Evolutionary conservation across 1,140 invertebrate species (phyloP).

Genomic region (Listronotus oregonensis): DNA sequence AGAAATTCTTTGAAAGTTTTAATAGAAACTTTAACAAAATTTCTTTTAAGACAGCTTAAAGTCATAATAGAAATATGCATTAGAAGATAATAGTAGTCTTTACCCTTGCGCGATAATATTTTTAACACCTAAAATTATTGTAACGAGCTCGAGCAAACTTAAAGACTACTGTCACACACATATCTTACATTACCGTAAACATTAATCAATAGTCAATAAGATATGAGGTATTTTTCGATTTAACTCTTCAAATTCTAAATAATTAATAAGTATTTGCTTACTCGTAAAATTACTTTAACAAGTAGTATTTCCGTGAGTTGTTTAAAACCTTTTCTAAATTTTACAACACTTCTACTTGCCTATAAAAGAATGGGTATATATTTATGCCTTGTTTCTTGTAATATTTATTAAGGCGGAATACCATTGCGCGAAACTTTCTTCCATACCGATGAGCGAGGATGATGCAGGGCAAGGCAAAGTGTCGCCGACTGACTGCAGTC

Average conservation of each 20-base stretch:
- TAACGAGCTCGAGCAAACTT: constrained; percentile 8
- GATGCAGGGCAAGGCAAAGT: too few species aligned
- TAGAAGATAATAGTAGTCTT: constrained; percentile 8
- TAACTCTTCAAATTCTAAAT: constrained; percentile 20
- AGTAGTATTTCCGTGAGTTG: constrained; percentile 26
- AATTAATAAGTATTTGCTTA: constrained; percentile 9
- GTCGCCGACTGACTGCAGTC: too few species aligned
- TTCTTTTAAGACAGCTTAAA: constrained; percentile 3
- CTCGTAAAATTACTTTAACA: constrained; percentile 33
- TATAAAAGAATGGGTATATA: too few species aligned
- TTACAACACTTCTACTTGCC: neutral
- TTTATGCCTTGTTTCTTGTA: too few species aligned
- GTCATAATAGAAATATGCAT: constrained; percentile 3
- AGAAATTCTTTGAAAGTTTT: constrained; percentile 9
- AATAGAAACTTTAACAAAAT: neutral
- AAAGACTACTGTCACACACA: constrained; percentile 14
- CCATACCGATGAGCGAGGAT: too few species aligned
- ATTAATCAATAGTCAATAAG: constrained; percentile 34
- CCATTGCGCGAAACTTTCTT: too few species aligned
- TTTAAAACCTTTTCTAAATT: constrained; percentile 12
- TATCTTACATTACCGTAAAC: constrained; percentile 32
- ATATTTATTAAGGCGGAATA: too few species aligned
- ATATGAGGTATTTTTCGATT: constrained; percentile 36
- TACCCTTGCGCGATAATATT: neutral
- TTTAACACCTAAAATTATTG: constrained; percentile 18